phyloP scores from a whole-genome alignment of 1,140 invertebrate genomes.

The Cyphomyrmex costatus region DNA sequence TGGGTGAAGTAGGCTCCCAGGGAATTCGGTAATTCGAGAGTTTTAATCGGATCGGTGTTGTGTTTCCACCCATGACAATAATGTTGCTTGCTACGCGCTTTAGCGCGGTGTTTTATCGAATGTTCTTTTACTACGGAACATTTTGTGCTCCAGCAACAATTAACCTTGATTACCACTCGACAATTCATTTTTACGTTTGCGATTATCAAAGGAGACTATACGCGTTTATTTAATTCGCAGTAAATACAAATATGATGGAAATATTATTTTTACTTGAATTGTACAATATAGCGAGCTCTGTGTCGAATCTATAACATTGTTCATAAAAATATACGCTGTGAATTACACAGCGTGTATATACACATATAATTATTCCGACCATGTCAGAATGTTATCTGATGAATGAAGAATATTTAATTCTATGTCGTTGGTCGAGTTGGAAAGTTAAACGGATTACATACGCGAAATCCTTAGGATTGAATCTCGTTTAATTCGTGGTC shows the following conservation, averaged over 20 bases:
- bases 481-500: background rate
- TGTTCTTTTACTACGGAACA: constrained; percentile 5
- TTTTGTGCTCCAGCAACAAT: background rate
- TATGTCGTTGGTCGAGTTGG: background rate
- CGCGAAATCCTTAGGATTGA: background rate
- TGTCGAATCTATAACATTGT: background rate
- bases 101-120: constrained; percentile 38
- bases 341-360: background rate
- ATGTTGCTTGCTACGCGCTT: constrained; percentile 1
- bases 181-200: background rate
- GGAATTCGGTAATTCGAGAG: constrained; percentile 82
- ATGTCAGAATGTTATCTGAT: background rate
- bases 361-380: constrained; percentile 8
- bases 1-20: constrained; percentile 42
- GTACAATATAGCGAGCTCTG: background rate
- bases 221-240: background rate
- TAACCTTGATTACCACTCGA: background rate
- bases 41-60: constrained; percentile 84
- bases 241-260: background rate
- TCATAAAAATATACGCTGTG: background rate
- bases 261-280: constrained; percentile 13
- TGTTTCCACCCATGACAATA: constrained; percentile 78
- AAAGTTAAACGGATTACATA: constrained; percentile 8
- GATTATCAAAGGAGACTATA: background rate
- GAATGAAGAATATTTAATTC: constrained; percentile 26